Evolutionary conservation across 2,888 invertebrate genomes (phyloP), one percentile per base, ranked within the genome.

Genomic region (Cylloceria caligata): DNA sequence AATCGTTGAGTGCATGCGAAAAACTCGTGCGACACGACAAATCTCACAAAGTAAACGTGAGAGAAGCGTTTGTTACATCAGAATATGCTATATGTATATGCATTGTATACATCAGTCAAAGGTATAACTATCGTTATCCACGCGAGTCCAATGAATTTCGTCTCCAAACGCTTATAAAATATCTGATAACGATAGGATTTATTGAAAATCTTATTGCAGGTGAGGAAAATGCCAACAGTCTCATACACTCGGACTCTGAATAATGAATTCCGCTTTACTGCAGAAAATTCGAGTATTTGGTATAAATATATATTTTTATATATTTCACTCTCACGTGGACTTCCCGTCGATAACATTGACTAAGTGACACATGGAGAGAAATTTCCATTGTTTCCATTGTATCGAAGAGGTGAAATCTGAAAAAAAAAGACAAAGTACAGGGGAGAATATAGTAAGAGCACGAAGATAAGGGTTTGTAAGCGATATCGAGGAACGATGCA

Each of bases 311-410:
- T 60, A 4, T 60, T 24, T 24, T 49, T 24, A 11, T 24, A 21
- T 19, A 9, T 60, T 49, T 6, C 13, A 27, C 30, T 49, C 27
- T 30, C 49, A 49, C 39, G 24, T 57, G 65, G 60, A 71, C 42
- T 60, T 60, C 21, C 74, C 60, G 75, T 75, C 67, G 75, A 82
- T 75, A 71, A 79, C 65, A 60, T 78, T 72, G 65, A 65, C 34
- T 74, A 74, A 79, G 49, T 81, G 78, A 81, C 74, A 76, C 76
- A 68, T 62, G 27, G 64, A 42, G 42, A 57, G 74, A 82, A 74
- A 79, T 47, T 75, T 60, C 65, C 74, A 82, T 82, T 82, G 82
- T 82, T 60, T 73, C 69, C 81, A 78, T 78, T 82, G 78, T 78
- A 34, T 65, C 69, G 74, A 49, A 62, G 52, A 45, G 24, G 45